Base-by-base conservation (phyloP, 2,888 invertebrate species). In the Yponomeuta cagnagella region DNA sequence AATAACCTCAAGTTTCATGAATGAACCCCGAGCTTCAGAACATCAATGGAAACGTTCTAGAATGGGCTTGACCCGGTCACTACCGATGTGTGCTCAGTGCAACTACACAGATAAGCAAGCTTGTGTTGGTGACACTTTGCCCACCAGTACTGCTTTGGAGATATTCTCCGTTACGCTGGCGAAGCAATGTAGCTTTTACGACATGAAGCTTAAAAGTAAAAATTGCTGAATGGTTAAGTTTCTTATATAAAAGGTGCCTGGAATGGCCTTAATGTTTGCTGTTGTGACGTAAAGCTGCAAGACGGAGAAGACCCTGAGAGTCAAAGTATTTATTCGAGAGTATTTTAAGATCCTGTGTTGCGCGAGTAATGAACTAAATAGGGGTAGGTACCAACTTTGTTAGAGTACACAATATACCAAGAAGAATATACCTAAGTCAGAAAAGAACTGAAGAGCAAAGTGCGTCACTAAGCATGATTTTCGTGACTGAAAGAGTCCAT, bases 41-140 rank as follows among this genome's bases (percentile, higher is more conserved):
- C 86, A 88, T 90, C 90, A 91, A 90, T 91, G 90, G 85, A 84
- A 82, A 82, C 83, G 58, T 70, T 82, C 84, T 85, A 88, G 87
- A 87, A 88, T 85, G 88, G 81, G 77, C 79, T 77, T 86, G 89
- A 88, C 87, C 88, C 83, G 89, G 88, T 88, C 88, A 86, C 52
- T 71, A 80, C 75, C 79, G 72, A 72, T 82, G 89, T 88, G 89
- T 83, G 87, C 79, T 73, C 73, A 74, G 73, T 73, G 70, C 73
- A 66, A 4, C 30, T 43, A 48, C 68, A n/a, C 48, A 12, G 70
- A 74, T 74, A 77, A 75, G 74, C 72, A 76, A 75, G 77, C 72
- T 71, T 77, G 83, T 82, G 79, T 76, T 72, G 65, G 74, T 75
- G 70, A 68, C 64, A 58, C 58, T 68, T 68, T 30, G 68, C 65